Evolutionary conservation across 2,888 invertebrate species (phyloP).

Genomic region (Spodoptera picta): DNA sequence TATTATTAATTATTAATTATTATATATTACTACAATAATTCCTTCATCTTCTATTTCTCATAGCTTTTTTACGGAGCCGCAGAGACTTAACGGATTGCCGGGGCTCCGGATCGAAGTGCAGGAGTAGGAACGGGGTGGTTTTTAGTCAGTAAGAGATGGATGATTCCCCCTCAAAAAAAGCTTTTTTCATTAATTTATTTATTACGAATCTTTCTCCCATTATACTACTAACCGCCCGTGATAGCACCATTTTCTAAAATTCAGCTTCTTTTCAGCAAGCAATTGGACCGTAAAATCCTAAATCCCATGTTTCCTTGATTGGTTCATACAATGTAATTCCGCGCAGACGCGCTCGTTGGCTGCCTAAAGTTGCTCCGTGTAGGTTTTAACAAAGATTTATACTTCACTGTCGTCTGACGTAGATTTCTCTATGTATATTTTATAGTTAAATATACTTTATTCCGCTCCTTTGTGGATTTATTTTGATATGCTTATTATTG

Average conservation of each 20-base stretch:
- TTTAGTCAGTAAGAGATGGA: too few species aligned
- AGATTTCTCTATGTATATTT: conserved; percentile 52
- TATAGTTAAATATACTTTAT: conserved; percentile 47
- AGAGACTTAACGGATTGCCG: too few species aligned
- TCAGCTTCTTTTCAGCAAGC: conserved; percentile 33
- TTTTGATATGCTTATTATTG: conserved; percentile 14
- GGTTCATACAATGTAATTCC: conserved; percentile 57
- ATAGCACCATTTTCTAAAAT: conserved; percentile 46
- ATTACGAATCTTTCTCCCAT: neutral
- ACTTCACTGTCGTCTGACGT: conserved; percentile 60
- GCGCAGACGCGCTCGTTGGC: conserved; percentile 45
- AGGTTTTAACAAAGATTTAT: conserved; percentile 76
- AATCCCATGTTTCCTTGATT: conserved; percentile 56
- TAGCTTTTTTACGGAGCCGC: too few species aligned
- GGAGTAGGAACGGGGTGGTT: too few species aligned
- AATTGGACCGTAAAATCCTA: conserved; percentile 50
- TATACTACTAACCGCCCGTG: conserved; percentile 25
- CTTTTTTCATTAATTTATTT: too few species aligned
- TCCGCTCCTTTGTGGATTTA: conserved; percentile 27
- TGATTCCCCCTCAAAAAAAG: too few species aligned
- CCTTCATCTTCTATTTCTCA: too few species aligned
- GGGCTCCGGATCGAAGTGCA: too few species aligned
- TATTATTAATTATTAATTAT: too few species aligned
- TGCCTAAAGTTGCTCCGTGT: conserved; percentile 61
- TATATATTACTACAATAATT: too few species aligned